These are phyloP conservation scores for Cyclina sinensis DNA, from an alignment of 1,140 invertebrate genomes.

Conservation along the genomic window DNA sequence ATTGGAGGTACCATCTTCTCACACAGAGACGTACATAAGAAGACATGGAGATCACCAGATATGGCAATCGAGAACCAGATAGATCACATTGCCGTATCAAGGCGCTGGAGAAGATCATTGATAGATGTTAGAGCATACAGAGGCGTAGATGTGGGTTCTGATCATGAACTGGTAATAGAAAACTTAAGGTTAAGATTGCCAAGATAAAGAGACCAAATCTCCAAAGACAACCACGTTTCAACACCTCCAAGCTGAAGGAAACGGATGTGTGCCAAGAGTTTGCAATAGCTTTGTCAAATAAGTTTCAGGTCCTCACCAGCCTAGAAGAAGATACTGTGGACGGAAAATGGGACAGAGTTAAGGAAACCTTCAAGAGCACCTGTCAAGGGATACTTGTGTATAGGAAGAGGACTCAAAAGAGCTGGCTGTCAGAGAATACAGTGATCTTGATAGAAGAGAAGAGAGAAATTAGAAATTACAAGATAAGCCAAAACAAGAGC, in stretches of 20 bases:
- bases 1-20: slow-evolving; percentile 67
- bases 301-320: background rate
- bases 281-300: background rate
- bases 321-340: background rate
- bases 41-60: slow-evolving; percentile 35
- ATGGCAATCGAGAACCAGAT: slow-evolving; percentile 41
- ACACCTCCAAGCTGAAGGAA: background rate
- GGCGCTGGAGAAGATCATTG: slow-evolving; percentile 1
- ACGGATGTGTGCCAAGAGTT: background rate
- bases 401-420: slow-evolving; percentile 8
- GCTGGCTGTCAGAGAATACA: slow-evolving; percentile 10
- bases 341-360: background rate
- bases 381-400: background rate
- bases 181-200: slow-evolving; percentile 3
- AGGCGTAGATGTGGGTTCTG: background rate
- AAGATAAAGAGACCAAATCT: background rate
- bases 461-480: background rate
- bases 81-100: slow-evolving; percentile 44
- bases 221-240: background rate
- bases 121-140: slow-evolving; percentile 20
- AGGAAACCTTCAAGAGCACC: background rate
- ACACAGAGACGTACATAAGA: slow-evolving; percentile 11
- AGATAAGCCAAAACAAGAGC: too few relatives aligned
- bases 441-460: background rate
- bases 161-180: background rate